Percentiles rank a stretch among this genome's conserved stretches.
Conservation (phyloP, 2,797 vertebrate species). For the Cuculus canorus region DNA sequence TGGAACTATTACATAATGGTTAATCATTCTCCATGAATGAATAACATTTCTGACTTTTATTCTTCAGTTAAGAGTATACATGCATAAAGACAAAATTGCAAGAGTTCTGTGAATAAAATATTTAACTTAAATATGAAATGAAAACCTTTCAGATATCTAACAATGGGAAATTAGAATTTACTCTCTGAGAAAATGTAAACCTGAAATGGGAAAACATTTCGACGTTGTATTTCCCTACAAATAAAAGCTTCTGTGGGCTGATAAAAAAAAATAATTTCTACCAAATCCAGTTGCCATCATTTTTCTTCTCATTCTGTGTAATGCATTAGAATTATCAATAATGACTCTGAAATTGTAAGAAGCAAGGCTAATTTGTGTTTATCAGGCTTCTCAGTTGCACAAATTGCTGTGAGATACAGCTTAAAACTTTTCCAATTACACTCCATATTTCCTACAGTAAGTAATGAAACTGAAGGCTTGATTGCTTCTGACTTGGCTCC, state of each 20-base stretch:
- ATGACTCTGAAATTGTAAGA: conserved; percentile 9
- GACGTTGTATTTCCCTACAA: background rate
- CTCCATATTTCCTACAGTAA: background rate
- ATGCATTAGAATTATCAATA: conserved; percentile 44
- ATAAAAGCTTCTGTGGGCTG: background rate
- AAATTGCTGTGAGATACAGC: conserved; percentile 9
- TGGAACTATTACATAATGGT: background rate
- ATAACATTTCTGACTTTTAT: background rate
- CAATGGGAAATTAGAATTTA: background rate
- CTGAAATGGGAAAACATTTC: background rate
- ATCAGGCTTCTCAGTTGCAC: background rate
- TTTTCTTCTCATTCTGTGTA: conserved; percentile 18
- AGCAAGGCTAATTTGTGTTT: conserved; percentile 22
- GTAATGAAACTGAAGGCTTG: background rate
- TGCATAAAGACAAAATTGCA: background rate
- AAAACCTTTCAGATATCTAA: background rate
- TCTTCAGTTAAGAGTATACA: background rate
- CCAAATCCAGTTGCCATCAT: background rate
- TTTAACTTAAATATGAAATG: background rate
- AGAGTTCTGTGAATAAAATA: background rate
- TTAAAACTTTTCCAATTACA: conserved; percentile 25
- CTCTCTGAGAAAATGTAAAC: background rate
- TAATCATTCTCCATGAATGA: background rate
- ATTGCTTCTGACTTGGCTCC: conserved; percentile 4
- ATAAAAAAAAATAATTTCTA: background rate